Conservation (phyloP, 2,113 vertebrate genomes). For the Nicator chloris region DNA sequence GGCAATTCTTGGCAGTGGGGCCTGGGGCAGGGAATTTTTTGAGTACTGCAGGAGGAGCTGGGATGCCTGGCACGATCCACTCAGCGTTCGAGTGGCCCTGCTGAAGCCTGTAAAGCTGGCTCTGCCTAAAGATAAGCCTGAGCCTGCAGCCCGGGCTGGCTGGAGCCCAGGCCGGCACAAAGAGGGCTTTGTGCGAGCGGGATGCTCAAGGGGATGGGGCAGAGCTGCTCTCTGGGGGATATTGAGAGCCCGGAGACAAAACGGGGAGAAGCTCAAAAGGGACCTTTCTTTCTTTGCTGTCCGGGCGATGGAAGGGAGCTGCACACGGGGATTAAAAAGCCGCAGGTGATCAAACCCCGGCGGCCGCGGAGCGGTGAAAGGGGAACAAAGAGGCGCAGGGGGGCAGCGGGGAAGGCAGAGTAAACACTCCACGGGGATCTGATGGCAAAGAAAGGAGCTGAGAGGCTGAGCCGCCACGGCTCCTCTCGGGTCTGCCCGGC, state of each 20-base stretch:
- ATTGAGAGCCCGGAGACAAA: not conserved
- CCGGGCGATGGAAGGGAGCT: not conserved
- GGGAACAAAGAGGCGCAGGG: not conserved
- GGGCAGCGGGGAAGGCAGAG: not conserved
- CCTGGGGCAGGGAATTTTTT: not conserved
- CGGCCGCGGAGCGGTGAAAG: not conserved
- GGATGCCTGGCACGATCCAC: rapidly evolving
- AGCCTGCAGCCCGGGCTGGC: slow-evolving; percentile 13
- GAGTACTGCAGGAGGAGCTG: not conserved
- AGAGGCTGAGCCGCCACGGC: not conserved
- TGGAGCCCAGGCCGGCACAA: slow-evolving; percentile 13
- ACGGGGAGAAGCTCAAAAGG: not conserved
- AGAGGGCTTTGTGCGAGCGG: not conserved
- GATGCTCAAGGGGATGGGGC: not conserved
- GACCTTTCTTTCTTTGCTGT: not conserved
- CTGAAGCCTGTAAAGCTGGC: not conserved
- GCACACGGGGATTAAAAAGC: not conserved
- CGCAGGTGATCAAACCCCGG: slow-evolving; percentile 11
- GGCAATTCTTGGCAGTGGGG: rapidly evolving
- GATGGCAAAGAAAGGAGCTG: not conserved
- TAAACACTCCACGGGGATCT: not conserved
- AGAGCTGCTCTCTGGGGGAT: not conserved
- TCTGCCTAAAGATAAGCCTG: not conserved
- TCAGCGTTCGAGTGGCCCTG: rapidly evolving
- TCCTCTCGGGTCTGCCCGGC: not conserved